phyloP scores from a whole-genome alignment of 2,113 vertebrate genomes.

The Zonotrichia leucophrys region DNA sequence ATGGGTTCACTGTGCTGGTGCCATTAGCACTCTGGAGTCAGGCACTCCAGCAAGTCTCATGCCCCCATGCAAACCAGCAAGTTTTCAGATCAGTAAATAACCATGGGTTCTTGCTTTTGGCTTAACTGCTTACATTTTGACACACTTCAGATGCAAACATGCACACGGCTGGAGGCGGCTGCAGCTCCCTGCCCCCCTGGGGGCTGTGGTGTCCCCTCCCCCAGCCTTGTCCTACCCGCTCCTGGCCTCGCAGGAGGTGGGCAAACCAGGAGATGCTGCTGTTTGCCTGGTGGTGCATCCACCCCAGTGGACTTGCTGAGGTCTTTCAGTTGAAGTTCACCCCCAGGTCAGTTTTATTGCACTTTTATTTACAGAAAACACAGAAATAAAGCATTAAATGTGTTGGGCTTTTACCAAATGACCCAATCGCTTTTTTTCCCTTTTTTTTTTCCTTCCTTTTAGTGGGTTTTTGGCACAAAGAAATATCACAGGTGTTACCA shows the following conservation, averaged over 20 bases:
- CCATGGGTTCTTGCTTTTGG: neutral
- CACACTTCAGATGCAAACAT: neutral
- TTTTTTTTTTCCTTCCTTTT: neutral
- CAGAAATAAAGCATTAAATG: slow-evolving; percentile 75
- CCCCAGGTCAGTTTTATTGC: slow-evolving; percentile 53
- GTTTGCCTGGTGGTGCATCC: neutral
- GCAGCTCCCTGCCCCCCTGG: accelerated
- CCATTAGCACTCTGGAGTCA: neutral
- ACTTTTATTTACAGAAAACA: slow-evolving; percentile 85
- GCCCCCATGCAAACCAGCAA: neutral
- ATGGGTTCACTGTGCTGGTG: neutral
- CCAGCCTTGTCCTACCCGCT: accelerated
- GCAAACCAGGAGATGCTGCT: neutral
- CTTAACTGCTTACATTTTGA: neutral
- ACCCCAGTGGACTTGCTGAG: neutral
- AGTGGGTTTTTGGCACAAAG: slow-evolving; percentile 74
- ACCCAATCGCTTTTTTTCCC: neutral
- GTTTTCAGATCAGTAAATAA: neutral
- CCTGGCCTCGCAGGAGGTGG: accelerated
- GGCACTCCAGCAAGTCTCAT: too few species aligned
- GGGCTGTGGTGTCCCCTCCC: neutral
- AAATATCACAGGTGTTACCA: slow-evolving; percentile 72
- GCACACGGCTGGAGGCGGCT: accelerated
- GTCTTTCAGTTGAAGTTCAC: slow-evolving; percentile 28
- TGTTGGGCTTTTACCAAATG: slow-evolving; percentile 70